These are phyloP conservation scores for Regulus satrapa DNA, from an alignment of 2,113 vertebrate genomes.

Conservation along the genomic window DNA sequence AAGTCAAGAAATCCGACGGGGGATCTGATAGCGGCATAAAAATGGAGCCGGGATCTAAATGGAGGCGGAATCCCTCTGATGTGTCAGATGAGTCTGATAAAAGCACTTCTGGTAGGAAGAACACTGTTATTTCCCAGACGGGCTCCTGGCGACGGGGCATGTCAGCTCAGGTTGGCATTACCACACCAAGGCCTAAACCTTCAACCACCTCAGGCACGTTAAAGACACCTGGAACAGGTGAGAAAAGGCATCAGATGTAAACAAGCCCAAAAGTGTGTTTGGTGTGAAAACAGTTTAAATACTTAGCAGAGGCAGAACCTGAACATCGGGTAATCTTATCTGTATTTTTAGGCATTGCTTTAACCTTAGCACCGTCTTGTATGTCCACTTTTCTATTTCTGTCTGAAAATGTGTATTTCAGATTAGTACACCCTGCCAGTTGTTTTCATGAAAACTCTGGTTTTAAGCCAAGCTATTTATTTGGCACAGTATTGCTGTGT, in stretches of 20 bases:
- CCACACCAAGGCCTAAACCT: conserved; percentile 86
- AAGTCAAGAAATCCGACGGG: conserved; percentile 86
- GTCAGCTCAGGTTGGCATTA: conserved; percentile 95
- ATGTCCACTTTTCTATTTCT: background rate
- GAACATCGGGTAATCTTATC: conserved; percentile 47
- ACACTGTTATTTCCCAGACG: conserved; percentile 84
- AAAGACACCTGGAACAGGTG: conserved; percentile 89
- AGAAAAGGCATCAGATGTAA: conserved; percentile 10
- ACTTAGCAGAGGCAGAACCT: conserved; percentile 35
- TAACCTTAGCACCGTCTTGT: background rate
- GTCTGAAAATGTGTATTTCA: background rate
- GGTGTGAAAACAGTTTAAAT: background rate
- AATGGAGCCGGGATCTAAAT: conserved; percentile 84
- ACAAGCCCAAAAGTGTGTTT: background rate
- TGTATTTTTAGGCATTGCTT: conserved; percentile 19
- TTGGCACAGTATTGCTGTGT: background rate
- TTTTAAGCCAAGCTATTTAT: background rate
- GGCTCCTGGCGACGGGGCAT: conserved; percentile 96
- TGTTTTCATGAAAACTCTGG: background rate
- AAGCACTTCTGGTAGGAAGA: conserved; percentile 86
- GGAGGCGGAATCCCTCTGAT: conserved; percentile 90
- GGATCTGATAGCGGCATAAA: conserved; percentile 86
- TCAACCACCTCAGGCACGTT: conserved; percentile 68
- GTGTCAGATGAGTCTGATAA: conserved; percentile 94
- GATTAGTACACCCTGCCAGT: background rate